phyloP scores from a whole-genome alignment of 2,797 vertebrate species.

The Dermochelys coriacea region DNA sequence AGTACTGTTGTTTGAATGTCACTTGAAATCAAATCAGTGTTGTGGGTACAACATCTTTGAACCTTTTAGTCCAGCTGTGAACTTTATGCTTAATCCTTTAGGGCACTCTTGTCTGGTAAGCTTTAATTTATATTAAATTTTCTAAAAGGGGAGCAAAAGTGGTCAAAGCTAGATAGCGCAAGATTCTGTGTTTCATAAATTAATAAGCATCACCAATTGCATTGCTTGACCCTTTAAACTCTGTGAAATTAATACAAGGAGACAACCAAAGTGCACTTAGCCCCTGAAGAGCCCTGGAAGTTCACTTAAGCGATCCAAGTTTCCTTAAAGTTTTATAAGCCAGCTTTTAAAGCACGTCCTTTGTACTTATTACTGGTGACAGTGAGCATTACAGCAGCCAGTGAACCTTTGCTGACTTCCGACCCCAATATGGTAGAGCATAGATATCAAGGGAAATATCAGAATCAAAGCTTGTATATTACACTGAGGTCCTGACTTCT shows the following conservation, averaged over 20 bases:
- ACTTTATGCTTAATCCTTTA: conserved; percentile 78
- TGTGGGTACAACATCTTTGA: conserved; percentile 29
- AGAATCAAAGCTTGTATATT: conserved; percentile 84
- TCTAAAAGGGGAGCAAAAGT: conserved; percentile 75
- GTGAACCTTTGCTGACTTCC: conserved; percentile 88
- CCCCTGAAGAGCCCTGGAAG: conserved; percentile 86
- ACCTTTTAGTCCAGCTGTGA: conserved; percentile 74
- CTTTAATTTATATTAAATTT: conserved; percentile 79
- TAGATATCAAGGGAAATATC: conserved; percentile 85
- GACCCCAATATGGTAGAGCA: conserved; percentile 84
- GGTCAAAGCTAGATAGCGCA: conserved; percentile 85
- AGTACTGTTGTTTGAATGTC: conserved; percentile 56
- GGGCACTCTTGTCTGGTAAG: conserved; percentile 71
- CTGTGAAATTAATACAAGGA: conserved; percentile 99
- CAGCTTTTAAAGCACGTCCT: conserved; percentile 91
- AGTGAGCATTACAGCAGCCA: conserved; percentile 86
- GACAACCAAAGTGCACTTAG: conserved; percentile 89
- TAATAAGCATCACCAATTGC: conserved; percentile 93
- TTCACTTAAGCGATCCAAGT: conserved; percentile 94
- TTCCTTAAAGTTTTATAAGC: conserved; percentile 96
- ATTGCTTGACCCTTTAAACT: conserved; percentile 96
- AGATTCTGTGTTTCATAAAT: conserved; percentile 91
- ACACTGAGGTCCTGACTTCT: conserved; percentile 81
- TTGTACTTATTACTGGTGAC: conserved; percentile 89
- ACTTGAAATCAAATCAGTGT: conserved; percentile 68